Evolutionary conservation across 2,797 vertebrate genomes (phyloP), one percentile per base, ranked within the genome.

Genomic region (Sebastes nivosus): DNA sequence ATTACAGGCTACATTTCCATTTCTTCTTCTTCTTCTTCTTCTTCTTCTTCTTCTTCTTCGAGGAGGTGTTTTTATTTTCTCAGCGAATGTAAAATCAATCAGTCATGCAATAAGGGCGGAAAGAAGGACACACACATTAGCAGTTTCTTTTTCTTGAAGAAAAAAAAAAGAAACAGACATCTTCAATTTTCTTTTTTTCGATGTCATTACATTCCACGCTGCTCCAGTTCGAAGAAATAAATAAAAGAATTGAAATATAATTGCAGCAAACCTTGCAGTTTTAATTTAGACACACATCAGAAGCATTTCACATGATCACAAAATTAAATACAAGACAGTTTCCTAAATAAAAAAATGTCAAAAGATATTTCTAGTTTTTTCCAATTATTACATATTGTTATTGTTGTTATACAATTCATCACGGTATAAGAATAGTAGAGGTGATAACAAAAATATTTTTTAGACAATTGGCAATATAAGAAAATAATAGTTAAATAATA

Each of bases 121-220:
- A 94, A 91, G 91, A 91, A 94, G 94, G 94, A 92, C 89, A 95
- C 82, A 95, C 82, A 87, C 85, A 78, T 94, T 95, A 88, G 88
- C 85, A 78, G 66, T 92, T 89, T 90, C 75, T 95, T 96, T 96
- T 67, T 92, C 95, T 96, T 90, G 93, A 95, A 93, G 89, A 83
- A 82, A 86, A 42, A 42, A 82, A 57, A 84, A 64, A 64, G 64
- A 88, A 84, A 90, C 75, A 86, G 52, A 73, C 75, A 87, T 85
- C 82, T 74, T 81, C 59, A 60, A 67, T 89, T 95, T 95, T 93
- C 92, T 93, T 92, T 88, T 92, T 88, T 82, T 94, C 95, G 93
- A 95, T 97, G 95, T 96, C 95, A 96, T 95, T 95, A 96, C 97
- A 97, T 98, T 98, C 97, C 97, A 97, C 97, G 97, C 97, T 98